Base-by-base conservation (phyloP, 92 coral and sea anemone genomes). In the Porites lobata region DNA sequence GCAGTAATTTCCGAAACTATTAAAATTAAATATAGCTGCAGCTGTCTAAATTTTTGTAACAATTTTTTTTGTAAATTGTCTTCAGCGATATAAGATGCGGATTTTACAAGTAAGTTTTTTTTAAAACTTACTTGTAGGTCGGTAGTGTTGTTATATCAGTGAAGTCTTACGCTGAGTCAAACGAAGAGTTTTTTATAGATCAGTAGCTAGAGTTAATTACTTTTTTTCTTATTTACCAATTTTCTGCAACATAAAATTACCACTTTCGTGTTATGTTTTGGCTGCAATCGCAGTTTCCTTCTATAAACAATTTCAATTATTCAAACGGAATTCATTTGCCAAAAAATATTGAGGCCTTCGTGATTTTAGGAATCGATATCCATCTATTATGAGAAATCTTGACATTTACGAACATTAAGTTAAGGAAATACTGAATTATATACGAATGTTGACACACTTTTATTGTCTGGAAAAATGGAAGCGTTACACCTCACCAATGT, bases 181-280 rank as follows among this genome's bases (percentile, higher is more conserved):
- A 38, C 4, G 11, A 14, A 56, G 13, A 56, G 5, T 56, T 56
- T 56, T 14, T 56, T 56, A 1, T 14, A 32, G 75, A 53, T 59
- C 81, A 26, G 72, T 51, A 59, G 29, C 19, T 78, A 20, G 50
- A 79, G 7, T 79, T 64, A 29, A 79, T 2, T 1, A 22, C 4
- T 64, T 29, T 63, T 64, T 78, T 79, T 79, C 72, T 38, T 64
- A 15, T 47, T 79, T 67, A 50, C 69, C 72, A 65, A 65, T 64
- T 79, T 50, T 65, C 61, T 17, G 6, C 47, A 38, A 38, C 47
- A 38, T 74, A 50, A 43, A 64, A 24, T 26, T 13, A 32, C 20
- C 11, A n/a, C 56, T 38, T 61, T 77, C 62, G 22, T 32, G 22
- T 43, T 18, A 50, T 65, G 72, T 62, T 51, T 50, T 56, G 61